These are phyloP conservation scores for Rhogogaster chlorosoma DNA, from an alignment of 2,888 invertebrate genomes.

Conservation along the genomic window DNA sequence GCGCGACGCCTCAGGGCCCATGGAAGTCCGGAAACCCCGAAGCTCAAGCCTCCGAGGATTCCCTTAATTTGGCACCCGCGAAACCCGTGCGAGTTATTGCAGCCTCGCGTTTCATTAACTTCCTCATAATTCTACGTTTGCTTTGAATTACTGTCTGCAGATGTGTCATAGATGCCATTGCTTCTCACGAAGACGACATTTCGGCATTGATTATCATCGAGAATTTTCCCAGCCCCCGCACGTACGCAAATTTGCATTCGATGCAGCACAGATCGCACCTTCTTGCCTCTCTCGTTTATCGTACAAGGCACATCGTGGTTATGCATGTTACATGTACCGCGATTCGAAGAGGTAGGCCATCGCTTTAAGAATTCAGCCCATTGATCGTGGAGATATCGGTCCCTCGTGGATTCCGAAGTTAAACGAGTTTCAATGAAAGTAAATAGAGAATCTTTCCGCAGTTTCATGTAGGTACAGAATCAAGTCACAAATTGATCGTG, in stretches of 20 bases:
- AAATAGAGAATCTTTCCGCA: constrained; percentile 6
- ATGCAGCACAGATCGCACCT: not conserved
- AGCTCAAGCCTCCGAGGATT: constrained; percentile 56
- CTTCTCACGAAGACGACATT: not conserved
- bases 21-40: constrained; percentile 21
- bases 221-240: not conserved
- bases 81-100: constrained; percentile 28
- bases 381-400: constrained; percentile 20
- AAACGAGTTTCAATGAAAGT: constrained; percentile 10
- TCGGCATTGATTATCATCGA: not conserved
- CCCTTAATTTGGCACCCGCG: constrained; percentile 56
- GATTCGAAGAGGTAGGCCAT: not conserved
- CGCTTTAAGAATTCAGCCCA: not conserved
- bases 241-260: not conserved
- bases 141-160: not conserved
- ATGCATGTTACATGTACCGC: constrained; percentile 11
- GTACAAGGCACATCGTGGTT: not conserved
- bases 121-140: constrained; percentile 26
- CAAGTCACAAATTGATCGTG: not conserved
- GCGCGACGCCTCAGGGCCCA: constrained; percentile 56
- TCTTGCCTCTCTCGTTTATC: not conserved
- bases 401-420: constrained; percentile 24
- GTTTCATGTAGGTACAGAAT: not conserved
- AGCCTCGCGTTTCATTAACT: constrained; percentile 41
- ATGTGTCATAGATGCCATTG: not conserved